Evolutionary conservation across 2,797 vertebrate species (phyloP), one percentile per base, ranked within the genome.

Genomic region (Gouania willdenowi): DNA sequence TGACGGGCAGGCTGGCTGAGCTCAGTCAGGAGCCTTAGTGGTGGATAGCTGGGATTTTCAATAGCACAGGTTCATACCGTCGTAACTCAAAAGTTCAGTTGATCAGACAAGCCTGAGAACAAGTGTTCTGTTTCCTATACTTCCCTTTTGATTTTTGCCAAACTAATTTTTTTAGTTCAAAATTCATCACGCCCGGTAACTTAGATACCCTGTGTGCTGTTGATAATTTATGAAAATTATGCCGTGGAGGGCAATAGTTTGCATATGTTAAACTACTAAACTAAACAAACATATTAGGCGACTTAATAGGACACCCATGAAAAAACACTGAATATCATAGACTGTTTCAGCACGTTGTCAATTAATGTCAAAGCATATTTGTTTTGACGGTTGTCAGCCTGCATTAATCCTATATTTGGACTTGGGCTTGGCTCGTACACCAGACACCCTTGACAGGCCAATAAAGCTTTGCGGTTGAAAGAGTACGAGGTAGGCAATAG

Each of bases 61-160:
- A 61, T 40, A 51, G 39, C 12, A 5, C 5, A n/a, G 13, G 37
- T 27, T 44, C 20, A 40, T 48, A 48, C 24, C 12, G 23, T 43
- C 44, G 59, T 52, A 72, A 54, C 66, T 67, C 38, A 56, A 18
- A 67, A 20, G 4, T 2, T 6, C 1, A 55, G 47, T 55, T 41
- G 52, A 75, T 64, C 66, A 59, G 37, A 14, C 24, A 23, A 43
- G 16, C n/a, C n/a, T n/a, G n/a, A n/a, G n/a, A n/a, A n/a, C n/a
- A n/a, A n/a, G n/a, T n/a, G n/a, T n/a, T n/a, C n/a, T n/a, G n/a
- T n/a, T n/a, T n/a, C n/a, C n/a, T n/a, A n/a, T n/a, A n/a, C n/a
- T n/a, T n/a, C n/a, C n/a, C n/a, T n/a, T n/a, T n/a, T n/a, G n/a
- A n/a, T n/a, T n/a, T n/a, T n/a, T n/a, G n/a, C n/a, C n/a, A n/a